These are phyloP conservation scores for Pedionomus torquatus DNA, from an alignment of 2,113 vertebrate species.

Conservation along the genomic window DNA sequence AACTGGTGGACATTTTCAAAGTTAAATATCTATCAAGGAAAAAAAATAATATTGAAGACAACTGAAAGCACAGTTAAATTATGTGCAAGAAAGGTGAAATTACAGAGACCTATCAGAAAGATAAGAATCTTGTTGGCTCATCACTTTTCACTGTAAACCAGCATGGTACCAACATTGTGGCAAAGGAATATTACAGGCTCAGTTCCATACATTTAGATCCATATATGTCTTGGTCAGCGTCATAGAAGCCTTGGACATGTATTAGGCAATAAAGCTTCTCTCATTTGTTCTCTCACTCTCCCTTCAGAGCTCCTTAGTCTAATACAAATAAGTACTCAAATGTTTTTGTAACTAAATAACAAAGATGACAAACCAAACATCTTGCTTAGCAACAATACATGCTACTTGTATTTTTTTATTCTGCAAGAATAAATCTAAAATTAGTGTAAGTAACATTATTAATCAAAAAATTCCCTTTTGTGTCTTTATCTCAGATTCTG, in stretches of 20 bases:
- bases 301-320: not conserved
- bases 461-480: not conserved
- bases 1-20: not conserved
- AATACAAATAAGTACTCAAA: not conserved
- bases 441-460: not conserved
- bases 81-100: not conserved
- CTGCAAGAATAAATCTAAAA: not conserved
- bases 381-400: not conserved
- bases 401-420: constrained; percentile 4
- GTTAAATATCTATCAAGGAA: not conserved
- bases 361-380: not conserved
- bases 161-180: not conserved
- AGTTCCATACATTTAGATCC: not conserved
- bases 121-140: not conserved
- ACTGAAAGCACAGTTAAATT: not conserved
- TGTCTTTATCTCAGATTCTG: not conserved
- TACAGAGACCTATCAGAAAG: not conserved
- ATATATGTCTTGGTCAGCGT: not conserved
- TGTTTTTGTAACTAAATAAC: not conserved
- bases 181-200: not conserved
- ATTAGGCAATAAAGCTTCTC: not conserved
- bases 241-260: not conserved
- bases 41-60: not conserved
- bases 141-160: not conserved
- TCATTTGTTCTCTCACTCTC: not conserved